Evolutionary conservation across 2,113 vertebrate species (phyloP), one percentile per base, ranked within the genome.

Genomic region (Lycaon pictus): DNA sequence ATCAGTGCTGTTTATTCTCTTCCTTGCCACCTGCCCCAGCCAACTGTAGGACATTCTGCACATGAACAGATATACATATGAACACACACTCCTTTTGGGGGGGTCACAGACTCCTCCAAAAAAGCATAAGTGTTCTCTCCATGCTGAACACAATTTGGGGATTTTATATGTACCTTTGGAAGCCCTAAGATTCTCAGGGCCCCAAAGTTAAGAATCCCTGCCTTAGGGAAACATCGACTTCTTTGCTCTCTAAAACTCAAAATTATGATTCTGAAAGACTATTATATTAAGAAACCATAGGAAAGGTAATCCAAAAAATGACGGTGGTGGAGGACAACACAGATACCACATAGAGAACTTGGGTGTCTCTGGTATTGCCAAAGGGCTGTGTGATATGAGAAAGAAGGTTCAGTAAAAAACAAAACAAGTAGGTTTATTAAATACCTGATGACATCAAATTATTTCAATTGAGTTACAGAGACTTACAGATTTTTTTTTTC

Each of bases 181-280:
- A 94, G 88, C 22, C 17, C 48, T 62, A 53, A 60, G 53, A 76
- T 81, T 88, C 79, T 51, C 37, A 89, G 23, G 51, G 53, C 35
- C 17, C 13, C 22, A 96, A 72, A 67, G 69, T 37, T 63, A 95
- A 84, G 80, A 93, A 74, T 19, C 20, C 71, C 43, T 58, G 81
- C 3, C 17, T 29, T 37, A 80, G 10, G 29, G 25, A 62, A 90
- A 83, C 60, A 83, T 0, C 55, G 20, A 83, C 65, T 79, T 95
- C n/a, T 80, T 56, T 90, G 55, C 6, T 74, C 37, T 87, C 69
- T 80, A 35, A 85, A 91, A 72, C 35, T 93, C 15, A 90, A 95
- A 94, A 69, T 63, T 53, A 51, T 72, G 69, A 71, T 79, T 91
- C 13, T 80, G 76, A 87, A 74, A 95, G 84, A 25, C 9, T 10